Evolutionary conservation across 2,888 invertebrate genomes (phyloP), one percentile per base, ranked within the genome.

Genomic region (Octodonta nipae): DNA sequence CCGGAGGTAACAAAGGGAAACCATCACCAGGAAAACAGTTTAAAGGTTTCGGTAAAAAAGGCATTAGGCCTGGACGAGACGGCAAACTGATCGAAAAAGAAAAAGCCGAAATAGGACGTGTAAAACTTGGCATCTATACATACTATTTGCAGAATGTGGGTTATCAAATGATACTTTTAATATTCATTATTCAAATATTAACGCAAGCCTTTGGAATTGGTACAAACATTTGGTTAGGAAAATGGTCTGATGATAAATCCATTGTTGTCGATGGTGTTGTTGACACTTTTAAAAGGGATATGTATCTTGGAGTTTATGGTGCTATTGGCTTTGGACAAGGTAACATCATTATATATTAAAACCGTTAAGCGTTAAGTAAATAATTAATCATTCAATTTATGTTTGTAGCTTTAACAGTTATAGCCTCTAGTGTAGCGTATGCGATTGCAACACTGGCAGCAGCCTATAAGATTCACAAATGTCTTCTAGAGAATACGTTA

Each of bases 281-380:
- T n/a, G 65, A 78, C 49, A 70, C 63, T 5, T 50, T 56, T 1
- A 65, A 67, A 42, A 67, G 83, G 35, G 78, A 86, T 52, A 68
- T 81, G 62, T 87, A 86, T 54, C 69, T 89, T 36, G 82, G 83
- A 33, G 81, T 87, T 4, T 89, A 88, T 58, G 88, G 83, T 39
- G 82, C 74, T 12, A 72, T 89, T 37, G 89, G 88, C 42, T 62
- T 80, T 42, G 83, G 80, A 38, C 87, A 88, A 78, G 84, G 86
- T 87, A 73, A 68, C n/a, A n/a, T n/a, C 67, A 74, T 64, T 37
- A 36, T 45, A 30, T 29, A 22, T 22, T 31, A 2, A 30, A 30
- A 6, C 5, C 10, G 7, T 26, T n/a, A 8, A n/a, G 27, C n/a
- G n/a, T n/a, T n/a, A n/a, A n/a, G n/a, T n/a, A n/a, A n/a, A n/a